phyloP scores from a whole-genome alignment of 1,140 invertebrate genomes.

The Tetranychus cinnabarinus region DNA sequence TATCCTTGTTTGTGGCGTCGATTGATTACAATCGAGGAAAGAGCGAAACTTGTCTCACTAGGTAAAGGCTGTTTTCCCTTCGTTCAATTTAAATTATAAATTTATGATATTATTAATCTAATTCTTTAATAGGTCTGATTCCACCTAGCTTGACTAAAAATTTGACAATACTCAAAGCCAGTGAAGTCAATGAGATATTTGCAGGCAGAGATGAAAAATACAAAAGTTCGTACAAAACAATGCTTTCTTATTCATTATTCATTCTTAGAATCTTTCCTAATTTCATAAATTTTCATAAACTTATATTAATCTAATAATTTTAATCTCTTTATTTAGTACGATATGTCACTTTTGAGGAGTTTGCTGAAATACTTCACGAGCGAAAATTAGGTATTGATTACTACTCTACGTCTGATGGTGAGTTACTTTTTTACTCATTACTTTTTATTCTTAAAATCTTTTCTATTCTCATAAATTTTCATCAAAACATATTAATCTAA shows the following conservation, averaged over 20 bases:
- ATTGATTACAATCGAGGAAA: conserved; percentile 83
- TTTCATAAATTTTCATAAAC: not conserved
- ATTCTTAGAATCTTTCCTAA: not conserved
- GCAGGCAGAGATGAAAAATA: conserved; percentile 98
- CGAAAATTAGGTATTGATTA: no score
- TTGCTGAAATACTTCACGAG: no score
- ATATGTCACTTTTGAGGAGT: no score
- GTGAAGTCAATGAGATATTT: conserved; percentile 94
- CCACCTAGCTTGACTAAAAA: conserved; percentile 84
- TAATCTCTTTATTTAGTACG: no score
- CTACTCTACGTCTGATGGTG: no score
- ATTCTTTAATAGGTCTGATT: conserved; percentile 32
- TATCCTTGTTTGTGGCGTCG: conserved; percentile 91
- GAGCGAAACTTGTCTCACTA: conserved; percentile 73
- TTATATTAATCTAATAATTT: not conserved
- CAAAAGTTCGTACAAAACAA: conserved; percentile 24
- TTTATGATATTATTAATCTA: conserved; percentile 12
- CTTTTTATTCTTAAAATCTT: no score
- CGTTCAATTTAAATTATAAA: no score
- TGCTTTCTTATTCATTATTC: not conserved
- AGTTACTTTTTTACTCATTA: no score
- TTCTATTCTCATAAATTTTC: no score
- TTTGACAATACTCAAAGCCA: conserved; percentile 68
- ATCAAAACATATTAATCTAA: no score
- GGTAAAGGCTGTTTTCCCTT: conserved; percentile 24